phyloP scores from a whole-genome alignment of 2,113 vertebrate genomes.

The Microcebus jonahi region DNA sequence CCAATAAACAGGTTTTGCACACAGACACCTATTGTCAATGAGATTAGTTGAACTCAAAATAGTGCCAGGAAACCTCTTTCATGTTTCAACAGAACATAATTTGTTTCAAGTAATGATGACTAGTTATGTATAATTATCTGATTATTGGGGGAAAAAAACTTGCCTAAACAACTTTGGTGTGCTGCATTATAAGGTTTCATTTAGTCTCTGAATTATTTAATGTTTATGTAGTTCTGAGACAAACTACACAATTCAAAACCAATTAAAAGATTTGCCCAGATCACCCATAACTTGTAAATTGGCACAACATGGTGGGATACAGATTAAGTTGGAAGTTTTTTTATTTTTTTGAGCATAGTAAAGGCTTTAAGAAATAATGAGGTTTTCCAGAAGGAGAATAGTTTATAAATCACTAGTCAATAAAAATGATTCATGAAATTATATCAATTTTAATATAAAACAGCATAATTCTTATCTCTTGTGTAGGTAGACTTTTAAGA shows the following conservation, averaged over 20 bases:
- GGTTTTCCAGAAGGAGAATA: conserved; percentile 55
- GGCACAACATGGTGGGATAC: conserved; percentile 42
- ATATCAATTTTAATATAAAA: conserved; percentile 80
- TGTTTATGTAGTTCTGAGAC: conserved; percentile 67
- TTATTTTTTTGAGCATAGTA: conserved; percentile 32
- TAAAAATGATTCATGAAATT: conserved; percentile 79
- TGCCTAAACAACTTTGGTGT: conserved; percentile 62
- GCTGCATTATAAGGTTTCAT: conserved; percentile 57
- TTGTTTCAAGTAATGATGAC: conserved; percentile 81
- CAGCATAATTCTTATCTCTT: conserved; percentile 77
- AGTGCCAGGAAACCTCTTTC: conserved; percentile 78
- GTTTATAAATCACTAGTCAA: conserved; percentile 73
- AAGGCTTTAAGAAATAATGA: conserved; percentile 70
- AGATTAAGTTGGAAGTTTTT: conserved; percentile 44
- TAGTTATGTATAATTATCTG: conserved; percentile 81
- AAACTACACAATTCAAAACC: conserved; percentile 73
- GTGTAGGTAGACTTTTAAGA: conserved; percentile 77
- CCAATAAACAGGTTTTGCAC: conserved; percentile 64
- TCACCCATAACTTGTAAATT: conserved; percentile 67
- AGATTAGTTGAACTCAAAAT: conserved; percentile 75
- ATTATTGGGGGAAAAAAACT: conserved; percentile 67
- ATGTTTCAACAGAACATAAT: conserved; percentile 79
- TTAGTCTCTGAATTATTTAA: conserved; percentile 76
- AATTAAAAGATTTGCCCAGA: conserved; percentile 74
- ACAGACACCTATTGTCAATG: conserved; percentile 73